Percentiles rank a stretch among this genome's conserved stretches.
These are phyloP conservation scores for Caenorhabditis auriculariae DNA, from an alignment of 2,888 invertebrate species.

Conservation along the genomic window DNA sequence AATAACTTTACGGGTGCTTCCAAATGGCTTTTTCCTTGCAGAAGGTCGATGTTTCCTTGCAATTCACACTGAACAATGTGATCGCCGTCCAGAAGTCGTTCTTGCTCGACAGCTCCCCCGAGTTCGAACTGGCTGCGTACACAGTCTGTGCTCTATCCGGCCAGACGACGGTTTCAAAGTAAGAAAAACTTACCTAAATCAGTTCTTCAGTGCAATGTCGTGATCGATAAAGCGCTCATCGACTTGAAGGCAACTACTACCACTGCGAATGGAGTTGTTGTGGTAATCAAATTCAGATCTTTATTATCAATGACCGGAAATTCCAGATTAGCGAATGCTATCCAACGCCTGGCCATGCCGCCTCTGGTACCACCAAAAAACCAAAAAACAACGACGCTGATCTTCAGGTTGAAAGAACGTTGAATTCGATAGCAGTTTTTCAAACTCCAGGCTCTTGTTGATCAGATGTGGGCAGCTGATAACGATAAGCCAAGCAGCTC, in stretches of 20 bases:
- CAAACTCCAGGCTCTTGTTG: constrained; percentile 41
- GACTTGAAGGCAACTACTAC: constrained; percentile 23
- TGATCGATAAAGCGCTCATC: constrained; percentile 24
- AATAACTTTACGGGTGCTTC: too few relatives aligned
- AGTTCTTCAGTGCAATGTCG: constrained; percentile 10
- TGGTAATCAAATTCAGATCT: constrained; percentile 12
- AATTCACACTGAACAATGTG: constrained; percentile 31
- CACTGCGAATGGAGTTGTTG: constrained; percentile 11
- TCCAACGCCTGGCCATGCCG: constrained; percentile 6
- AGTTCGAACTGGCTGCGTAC: constrained; percentile 55
- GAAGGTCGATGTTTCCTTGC: constrained; percentile 34
- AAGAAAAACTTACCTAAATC: background rate
- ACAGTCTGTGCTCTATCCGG: constrained; percentile 51
- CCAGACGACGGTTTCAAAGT: background rate
- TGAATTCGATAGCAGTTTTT: background rate
- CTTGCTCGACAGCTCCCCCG: constrained; percentile 50
- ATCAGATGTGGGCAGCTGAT: constrained; percentile 51
- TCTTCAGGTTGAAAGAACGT: constrained; percentile 12
- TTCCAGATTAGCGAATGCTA: constrained; percentile 11
- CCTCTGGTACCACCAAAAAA: constrained; percentile 28
- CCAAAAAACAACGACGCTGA: constrained; percentile 17
- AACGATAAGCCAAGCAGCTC: constrained; percentile 42
- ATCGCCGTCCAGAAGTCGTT: constrained; percentile 42
- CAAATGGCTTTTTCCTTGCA: too few relatives aligned
- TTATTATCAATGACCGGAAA: background rate